Evolutionary conservation across 2,797 vertebrate species (phyloP), one percentile per base, ranked within the genome.

Genomic region (Muscicapa striata): DNA sequence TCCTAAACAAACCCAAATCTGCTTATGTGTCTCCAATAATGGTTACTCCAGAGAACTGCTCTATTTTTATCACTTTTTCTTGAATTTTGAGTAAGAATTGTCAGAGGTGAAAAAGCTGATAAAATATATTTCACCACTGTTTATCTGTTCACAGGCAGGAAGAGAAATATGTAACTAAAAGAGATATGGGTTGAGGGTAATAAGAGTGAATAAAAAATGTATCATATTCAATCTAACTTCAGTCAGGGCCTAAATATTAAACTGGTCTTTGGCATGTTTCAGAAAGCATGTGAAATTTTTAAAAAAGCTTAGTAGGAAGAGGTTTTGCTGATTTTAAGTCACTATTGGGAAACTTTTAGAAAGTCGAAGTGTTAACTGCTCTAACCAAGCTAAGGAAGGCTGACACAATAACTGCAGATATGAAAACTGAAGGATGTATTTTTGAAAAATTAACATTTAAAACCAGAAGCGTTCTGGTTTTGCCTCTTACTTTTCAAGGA

Each of bases 51-150:
- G 51, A 94, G 79, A 91, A 92, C 15, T 80, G 61, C 61, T 92
- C 91, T 16, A 93, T 92, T 94, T 93, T 94, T 72, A 89, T 84
- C 84, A 96, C 81, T 93, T 95, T 51, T 61, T 68, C 46, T 94
- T 92, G 86, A 92, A 82, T 69, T 88, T 85, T 76, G 14, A 96
- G 67, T 95, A 95, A 72, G 68, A 96, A 96, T 41, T 92, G 72
- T 94, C 81, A 94, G 89, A 96, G 84, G 66, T 90, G 45, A 74
- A 84, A 93, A 96, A 94, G 48, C 69, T 95, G 79, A 83, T 93
- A 90, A 93, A 94, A 84, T 79, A 77, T 91, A 59, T 85, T 97
- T 88, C 38, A 69, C 41, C 23, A 41, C 36, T 62, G 30, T 46
- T 68, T 46, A 69, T 84, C 72, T 62, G 57, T 75, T 82, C 75